Base-by-base conservation (phyloP, 1,140 invertebrate genomes). In the Bilobella aurantiaca region DNA sequence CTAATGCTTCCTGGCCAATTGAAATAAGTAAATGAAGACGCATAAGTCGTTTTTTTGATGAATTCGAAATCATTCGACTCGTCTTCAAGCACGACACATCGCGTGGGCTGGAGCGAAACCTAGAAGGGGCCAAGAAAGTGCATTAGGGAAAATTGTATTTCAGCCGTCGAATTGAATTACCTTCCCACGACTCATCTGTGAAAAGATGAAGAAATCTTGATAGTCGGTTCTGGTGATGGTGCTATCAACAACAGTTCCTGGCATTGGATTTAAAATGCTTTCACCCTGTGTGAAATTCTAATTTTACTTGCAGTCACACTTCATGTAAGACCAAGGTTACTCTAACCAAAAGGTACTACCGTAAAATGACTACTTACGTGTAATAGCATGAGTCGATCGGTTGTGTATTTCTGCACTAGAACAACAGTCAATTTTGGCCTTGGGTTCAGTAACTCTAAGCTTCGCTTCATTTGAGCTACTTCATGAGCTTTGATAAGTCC, bases 1-100 rank as follows among this genome's bases (percentile, higher is more conserved):
- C 90, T 77, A 18, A 96, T 84, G 0, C 91, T 92, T 16, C 93
- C 93, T 0, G 88, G 84, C 92, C 93, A 96, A 79, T 97, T 96
- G 78, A 93, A 97, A 76, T 97, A 97, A 70, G 96, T 75, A 75
- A 95, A 90, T 62, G 90, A 92, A 74, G 96, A 77, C 75, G 94
- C 95, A 76, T 91, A 96, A 0, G 88, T 85, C 1, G 96, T 73
- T 65, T 85, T 78, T 78, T 97, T 93, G 63, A 94, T 79, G 60
- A 90, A 83, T 75, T 95, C 91, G 0, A 88, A 83, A 75, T 91
- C 81, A 18, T 82, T 79, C 0, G 82, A 81, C 28, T 83, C 81
- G 75, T 95, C 85, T 68, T 87, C 75, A 0, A 94, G 74, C 0
- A 96, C 88, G n/a, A 95, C 82, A 73, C 92, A 97, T 78, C 95